phyloP scores from a whole-genome alignment of 2,113 vertebrate genomes.

The Eurypyga helias region DNA sequence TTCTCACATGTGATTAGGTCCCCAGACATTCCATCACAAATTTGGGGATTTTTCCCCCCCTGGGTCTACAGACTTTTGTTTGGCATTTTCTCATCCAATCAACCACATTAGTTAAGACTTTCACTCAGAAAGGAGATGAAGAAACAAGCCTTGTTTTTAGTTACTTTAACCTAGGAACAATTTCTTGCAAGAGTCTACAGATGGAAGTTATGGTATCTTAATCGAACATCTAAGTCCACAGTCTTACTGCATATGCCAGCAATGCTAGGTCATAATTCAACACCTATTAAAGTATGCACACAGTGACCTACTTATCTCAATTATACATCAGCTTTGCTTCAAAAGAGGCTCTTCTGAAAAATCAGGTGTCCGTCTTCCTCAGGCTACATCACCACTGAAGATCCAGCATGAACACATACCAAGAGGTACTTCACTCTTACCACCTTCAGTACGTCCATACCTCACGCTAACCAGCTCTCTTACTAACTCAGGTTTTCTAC shows the following conservation, averaged over 20 bases:
- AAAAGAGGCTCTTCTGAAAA: neutral
- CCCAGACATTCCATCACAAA: neutral
- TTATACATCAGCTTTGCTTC: neutral
- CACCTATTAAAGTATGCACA: neutral
- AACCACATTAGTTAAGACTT: neutral
- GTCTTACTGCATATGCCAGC: neutral
- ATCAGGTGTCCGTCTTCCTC: neutral
- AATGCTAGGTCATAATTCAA: neutral
- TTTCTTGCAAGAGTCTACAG: neutral
- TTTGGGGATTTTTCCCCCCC: neutral
- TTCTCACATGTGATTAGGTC: neutral
- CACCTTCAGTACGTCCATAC: fast-evolving
- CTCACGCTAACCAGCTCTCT: neutral
- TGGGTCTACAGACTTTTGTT: neutral
- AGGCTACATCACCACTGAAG: neutral
- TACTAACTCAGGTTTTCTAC: neutral
- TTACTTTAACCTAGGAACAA: neutral
- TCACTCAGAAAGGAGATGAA: neutral
- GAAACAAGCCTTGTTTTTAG: neutral
- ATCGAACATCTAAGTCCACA: neutral
- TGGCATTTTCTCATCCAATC: neutral
- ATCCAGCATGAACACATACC: neutral
- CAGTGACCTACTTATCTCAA: neutral
- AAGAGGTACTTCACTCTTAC: neutral
- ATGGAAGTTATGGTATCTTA: neutral